Conservation (phyloP, 1,140 invertebrate species). For the Pseudomyrmex pallidus region DNA sequence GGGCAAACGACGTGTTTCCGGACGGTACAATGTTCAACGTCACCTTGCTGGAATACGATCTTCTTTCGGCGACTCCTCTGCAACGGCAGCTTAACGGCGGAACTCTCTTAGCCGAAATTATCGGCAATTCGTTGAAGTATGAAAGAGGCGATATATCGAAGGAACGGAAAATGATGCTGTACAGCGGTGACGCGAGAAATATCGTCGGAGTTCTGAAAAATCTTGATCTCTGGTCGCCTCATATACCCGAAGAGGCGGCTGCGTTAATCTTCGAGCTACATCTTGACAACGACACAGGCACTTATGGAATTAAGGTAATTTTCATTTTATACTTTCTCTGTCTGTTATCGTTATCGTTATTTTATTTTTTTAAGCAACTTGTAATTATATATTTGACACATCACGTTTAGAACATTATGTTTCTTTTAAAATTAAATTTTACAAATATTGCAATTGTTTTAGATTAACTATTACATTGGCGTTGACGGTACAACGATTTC, state of each 20-base stretch:
- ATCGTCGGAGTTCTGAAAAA: slow-evolving; percentile 76
- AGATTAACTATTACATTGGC: slow-evolving; percentile 74
- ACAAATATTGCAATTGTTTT: slow-evolving; percentile 49
- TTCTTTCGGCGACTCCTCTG: slow-evolving; percentile 70
- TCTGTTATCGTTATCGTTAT: background rate
- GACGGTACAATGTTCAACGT: slow-evolving; percentile 72
- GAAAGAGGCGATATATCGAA: slow-evolving; percentile 12
- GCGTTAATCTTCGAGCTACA: slow-evolving; percentile 80
- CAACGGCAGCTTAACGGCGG: slow-evolving; percentile 80
- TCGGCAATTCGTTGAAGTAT: slow-evolving; percentile 70
- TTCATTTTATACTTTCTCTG: background rate
- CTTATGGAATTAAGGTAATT: slow-evolving; percentile 76
- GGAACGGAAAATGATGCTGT: slow-evolving; percentile 74
- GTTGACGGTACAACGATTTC: slow-evolving; percentile 48
- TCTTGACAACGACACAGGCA: slow-evolving; percentile 67
- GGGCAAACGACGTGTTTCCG: slow-evolving; percentile 72
- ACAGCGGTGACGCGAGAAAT: slow-evolving; percentile 78
- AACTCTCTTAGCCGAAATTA: slow-evolving; percentile 75
- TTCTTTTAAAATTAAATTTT: background rate
- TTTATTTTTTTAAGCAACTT: background rate
- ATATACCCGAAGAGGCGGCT: slow-evolving; percentile 68
- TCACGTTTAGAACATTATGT: background rate
- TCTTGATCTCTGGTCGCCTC: slow-evolving; percentile 71
- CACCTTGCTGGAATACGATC: slow-evolving; percentile 71
- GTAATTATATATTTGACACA: background rate